A percentile compares a stretch with the other conserved stretches of the same genome.
Conservation (phyloP, 2,113 vertebrate genomes). For the Etia nguti region DNA sequence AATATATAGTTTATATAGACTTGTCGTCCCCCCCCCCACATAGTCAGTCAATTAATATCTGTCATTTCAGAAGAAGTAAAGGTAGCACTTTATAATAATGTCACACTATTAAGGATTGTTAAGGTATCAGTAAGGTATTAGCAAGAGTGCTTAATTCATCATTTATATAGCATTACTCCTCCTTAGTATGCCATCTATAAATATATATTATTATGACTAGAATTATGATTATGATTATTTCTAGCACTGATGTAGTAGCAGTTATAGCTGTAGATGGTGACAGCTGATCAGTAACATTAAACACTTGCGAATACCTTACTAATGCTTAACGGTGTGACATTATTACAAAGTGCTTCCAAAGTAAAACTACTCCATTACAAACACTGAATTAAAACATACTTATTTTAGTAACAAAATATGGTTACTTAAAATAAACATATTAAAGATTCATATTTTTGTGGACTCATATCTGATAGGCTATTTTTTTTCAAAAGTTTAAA, state of each 20-base stretch:
- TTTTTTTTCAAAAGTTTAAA: neutral
- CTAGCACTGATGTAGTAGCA: neutral
- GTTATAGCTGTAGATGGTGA: neutral
- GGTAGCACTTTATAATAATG: neutral
- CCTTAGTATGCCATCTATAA: neutral
- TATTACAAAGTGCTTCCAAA: neutral
- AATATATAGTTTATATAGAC: no score
- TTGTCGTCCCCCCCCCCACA: no score
- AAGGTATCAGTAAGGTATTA: neutral
- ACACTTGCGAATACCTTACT: neutral
- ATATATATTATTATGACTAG: neutral
- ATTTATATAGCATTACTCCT: neutral
- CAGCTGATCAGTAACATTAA: neutral
- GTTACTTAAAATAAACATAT: neutral
- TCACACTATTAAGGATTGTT: neutral
- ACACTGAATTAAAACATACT: neutral
- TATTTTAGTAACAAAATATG: neutral
- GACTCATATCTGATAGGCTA: neutral
- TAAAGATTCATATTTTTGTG: neutral
- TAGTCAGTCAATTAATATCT: no score
- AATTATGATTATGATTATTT: neutral
- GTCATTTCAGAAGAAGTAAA: neutral
- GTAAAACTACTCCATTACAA: neutral
- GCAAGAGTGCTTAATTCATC: neutral
- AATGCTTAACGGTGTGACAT: neutral